Evolutionary conservation across 1,140 invertebrate species (phyloP), one percentile per base, ranked within the genome.

Genomic region (Brachionus asplanchnoidis): DNA sequence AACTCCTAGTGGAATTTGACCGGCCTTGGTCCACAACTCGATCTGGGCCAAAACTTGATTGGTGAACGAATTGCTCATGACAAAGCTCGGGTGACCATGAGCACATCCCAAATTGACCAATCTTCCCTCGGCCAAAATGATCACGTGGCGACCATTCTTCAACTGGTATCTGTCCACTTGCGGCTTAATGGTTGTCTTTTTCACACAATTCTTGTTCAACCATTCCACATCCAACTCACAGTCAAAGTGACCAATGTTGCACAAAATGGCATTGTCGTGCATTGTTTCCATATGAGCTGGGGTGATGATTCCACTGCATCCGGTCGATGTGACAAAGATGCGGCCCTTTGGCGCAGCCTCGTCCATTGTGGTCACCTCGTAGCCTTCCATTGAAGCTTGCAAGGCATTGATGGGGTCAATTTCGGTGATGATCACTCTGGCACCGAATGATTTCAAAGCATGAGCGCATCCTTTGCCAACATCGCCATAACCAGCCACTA

Each of bases 61-160:
- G n/a, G 96, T 96, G 88, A 99, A 99, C 1, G 97, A 99, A 88
- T 97, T 98, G 85, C 96, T 98, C 98, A 99, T 99, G 1, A 99
- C 97, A 90, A 99, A 99, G 84, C 96, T 98, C 36, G 98, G 95
- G 91, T 99, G 98, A 28, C 98, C 97, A 87, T 94, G 98, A 36
- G 98, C 98, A 92, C 97, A 99, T 78, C 97, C 98, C 85, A 99
- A 91, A 90, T 99, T 99, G 1, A 99, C 97, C 84, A 99, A 92
- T 87, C 98, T 93, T 68, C 98, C 98, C 89, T 98, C 94, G 70
- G 98, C 98, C 83, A 99, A 91, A 20, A 99, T 88, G 87, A 99
- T 97, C 50, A 99, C 92, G 88, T 99, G 95, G 85, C 94, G 94
- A 28, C 97, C 97, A 92, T 94, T 98, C 53, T 92, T 90, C 85